phyloP scores from a whole-genome alignment of 2,113 vertebrate species.

The Oriolus oriolus region DNA sequence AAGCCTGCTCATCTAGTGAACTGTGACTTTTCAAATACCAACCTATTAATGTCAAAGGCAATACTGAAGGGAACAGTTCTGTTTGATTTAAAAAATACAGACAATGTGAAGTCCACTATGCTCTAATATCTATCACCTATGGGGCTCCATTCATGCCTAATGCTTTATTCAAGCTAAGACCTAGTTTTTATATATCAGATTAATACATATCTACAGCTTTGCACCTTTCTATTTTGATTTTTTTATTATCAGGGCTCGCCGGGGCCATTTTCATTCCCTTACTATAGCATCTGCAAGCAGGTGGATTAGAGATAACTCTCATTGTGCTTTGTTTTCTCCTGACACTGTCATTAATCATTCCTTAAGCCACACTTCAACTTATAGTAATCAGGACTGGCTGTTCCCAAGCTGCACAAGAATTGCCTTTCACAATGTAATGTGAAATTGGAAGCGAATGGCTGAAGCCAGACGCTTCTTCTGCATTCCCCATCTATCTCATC shows the following conservation, averaged over 20 bases:
- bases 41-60: slow-evolving; percentile 97
- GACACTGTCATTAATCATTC: slow-evolving; percentile 99
- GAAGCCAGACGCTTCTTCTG: slow-evolving; percentile 92
- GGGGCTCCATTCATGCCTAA: slow-evolving; percentile 85
- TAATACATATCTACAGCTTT: slow-evolving; percentile 84
- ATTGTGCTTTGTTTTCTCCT: slow-evolving; percentile 96
- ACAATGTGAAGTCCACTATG: slow-evolving; percentile 92
- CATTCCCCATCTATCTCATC: slow-evolving; percentile 98
- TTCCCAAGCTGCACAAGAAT: slow-evolving; percentile 94
- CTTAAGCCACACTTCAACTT: slow-evolving; percentile 98
- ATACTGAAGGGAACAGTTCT: slow-evolving; percentile 92
- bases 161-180: slow-evolving; percentile 85
- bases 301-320: slow-evolving; percentile 99
- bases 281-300: slow-evolving; percentile 91
- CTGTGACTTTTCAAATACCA: slow-evolving; percentile 90
- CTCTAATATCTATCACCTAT: slow-evolving; percentile 92
- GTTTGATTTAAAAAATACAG: slow-evolving; percentile 95
- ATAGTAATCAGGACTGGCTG: slow-evolving; percentile 99
- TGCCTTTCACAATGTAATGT: slow-evolving; percentile 95
- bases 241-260: slow-evolving; percentile 86
- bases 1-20: slow-evolving; percentile 82
- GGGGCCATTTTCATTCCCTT: slow-evolving; percentile 88
- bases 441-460: slow-evolving; percentile 99
- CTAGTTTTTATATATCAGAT: slow-evolving; percentile 83
- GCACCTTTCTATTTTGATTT: slow-evolving; percentile 83